Percentiles rank a stretch among this genome's conserved stretches.
phyloP scores from a whole-genome alignment of 1,140 invertebrate genomes.

The Drosophila sechellia region DNA sequence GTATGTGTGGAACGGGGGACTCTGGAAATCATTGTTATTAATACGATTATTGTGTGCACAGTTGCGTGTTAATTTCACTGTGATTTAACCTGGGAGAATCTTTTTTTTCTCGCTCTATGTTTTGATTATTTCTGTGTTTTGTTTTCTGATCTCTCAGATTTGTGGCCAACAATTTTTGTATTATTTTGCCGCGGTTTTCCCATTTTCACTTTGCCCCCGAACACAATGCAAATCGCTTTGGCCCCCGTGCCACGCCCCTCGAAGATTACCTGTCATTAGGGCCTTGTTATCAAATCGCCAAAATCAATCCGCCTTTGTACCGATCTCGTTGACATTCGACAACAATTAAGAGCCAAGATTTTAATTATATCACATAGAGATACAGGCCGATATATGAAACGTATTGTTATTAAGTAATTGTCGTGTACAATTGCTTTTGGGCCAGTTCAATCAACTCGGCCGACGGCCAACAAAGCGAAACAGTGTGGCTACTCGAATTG shows the following conservation, averaged over 20 bases:
- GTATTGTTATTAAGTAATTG: conserved; percentile 50
- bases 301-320: conserved; percentile 19
- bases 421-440: conserved; percentile 38
- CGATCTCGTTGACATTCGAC: conserved; percentile 44
- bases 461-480: conserved; percentile 40
- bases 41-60: conserved; percentile 82
- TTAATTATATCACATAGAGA: conserved; percentile 35
- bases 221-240: conserved; percentile 57
- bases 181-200: conserved; percentile 2
- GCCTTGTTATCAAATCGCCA: conserved; percentile 16
- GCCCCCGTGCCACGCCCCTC: conserved; percentile 1
- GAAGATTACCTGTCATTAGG: conserved; percentile 60
- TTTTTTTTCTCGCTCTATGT: conserved; percentile 29
- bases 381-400: neutral
- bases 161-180: conserved; percentile 12
- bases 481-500: conserved; percentile 8
- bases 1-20: conserved; percentile 14
- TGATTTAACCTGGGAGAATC: conserved; percentile 60
- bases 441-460: conserved; percentile 48
- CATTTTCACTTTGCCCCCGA: conserved; percentile 49
- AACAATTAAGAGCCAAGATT: conserved; percentile 44
- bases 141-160: conserved; percentile 4
- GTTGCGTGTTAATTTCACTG: conserved; percentile 81
- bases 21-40: conserved; percentile 74
- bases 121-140: conserved; percentile 22